Evolutionary conservation across 2,797 vertebrate genomes (phyloP).

Genomic region (Allochrocebus solatus): DNA sequence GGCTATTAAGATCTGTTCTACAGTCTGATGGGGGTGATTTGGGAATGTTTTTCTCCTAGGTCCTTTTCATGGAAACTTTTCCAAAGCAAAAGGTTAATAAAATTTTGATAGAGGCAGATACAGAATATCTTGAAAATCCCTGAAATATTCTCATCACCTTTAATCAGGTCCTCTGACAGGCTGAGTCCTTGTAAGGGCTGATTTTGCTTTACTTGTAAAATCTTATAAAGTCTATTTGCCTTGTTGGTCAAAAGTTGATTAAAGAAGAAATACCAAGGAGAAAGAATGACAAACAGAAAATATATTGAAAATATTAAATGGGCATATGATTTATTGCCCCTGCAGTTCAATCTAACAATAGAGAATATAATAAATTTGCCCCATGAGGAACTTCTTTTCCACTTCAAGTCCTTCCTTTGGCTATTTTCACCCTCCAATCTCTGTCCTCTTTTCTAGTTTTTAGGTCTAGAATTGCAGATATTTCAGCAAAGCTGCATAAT

Average conservation of each 20-base stretch:
- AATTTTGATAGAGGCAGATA: not conserved
- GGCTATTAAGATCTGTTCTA: not conserved
- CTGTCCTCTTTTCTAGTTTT: not conserved
- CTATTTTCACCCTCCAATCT: not conserved
- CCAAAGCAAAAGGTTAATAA: constrained; percentile 25
- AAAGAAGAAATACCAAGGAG: constrained; percentile 54
- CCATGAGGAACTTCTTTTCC: constrained; percentile 25
- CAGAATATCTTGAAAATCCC: constrained; percentile 16
- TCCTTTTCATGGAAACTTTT: constrained; percentile 29
- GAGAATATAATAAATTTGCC: not conserved
- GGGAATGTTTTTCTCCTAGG: not conserved
- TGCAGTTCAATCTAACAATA: constrained; percentile 42
- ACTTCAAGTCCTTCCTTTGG: constrained; percentile 49
- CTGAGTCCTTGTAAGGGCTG: not conserved
- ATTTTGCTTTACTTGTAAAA: constrained; percentile 45
- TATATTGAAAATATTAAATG: constrained; percentile 43
- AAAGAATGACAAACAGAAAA: constrained; percentile 63
- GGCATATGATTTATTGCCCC: constrained; percentile 49
- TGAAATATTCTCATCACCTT: constrained; percentile 24
- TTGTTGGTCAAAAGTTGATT: constrained; percentile 48
- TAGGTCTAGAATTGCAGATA: constrained; percentile 21
- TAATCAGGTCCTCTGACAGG: not conserved
- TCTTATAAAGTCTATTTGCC: constrained; percentile 20
- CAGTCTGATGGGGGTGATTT: not conserved
- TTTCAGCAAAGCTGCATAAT: constrained; percentile 48